Conservation (phyloP, 2,888 invertebrate genomes). For the Brachyptera putata region DNA sequence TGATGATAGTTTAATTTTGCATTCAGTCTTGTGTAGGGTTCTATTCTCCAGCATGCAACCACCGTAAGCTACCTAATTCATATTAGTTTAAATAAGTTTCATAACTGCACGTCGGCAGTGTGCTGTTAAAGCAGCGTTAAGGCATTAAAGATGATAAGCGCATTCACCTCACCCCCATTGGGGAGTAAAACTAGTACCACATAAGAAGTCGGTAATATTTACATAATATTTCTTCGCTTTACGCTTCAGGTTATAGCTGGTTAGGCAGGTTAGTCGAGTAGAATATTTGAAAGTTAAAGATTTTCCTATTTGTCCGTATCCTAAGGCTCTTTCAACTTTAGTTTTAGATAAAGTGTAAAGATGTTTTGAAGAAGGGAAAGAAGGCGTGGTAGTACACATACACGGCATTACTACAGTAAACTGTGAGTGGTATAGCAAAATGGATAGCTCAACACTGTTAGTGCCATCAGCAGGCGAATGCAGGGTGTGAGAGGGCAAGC, state of each 20-base stretch:
- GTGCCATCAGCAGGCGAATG: slow-evolving; percentile 6
- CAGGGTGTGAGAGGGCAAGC: not conserved
- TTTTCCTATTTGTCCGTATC: not conserved
- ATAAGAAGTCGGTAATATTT: slow-evolving; percentile 4
- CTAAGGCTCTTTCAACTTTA: not conserved
- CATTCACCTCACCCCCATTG: not conserved
- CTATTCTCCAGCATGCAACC: too few relatives aligned
- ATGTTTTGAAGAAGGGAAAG: not conserved
- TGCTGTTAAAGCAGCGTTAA: too few relatives aligned
- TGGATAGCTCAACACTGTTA: slow-evolving; percentile 1
- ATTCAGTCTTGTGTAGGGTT: too few relatives aligned
- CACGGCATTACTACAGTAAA: not conserved
- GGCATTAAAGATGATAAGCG: not conserved
- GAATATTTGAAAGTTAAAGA: slow-evolving; percentile 6
- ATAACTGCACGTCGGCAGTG: too few relatives aligned
- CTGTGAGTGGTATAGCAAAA: not conserved
- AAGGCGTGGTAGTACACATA: not conserved
- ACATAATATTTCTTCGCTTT: slow-evolving; percentile 6
- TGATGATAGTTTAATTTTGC: too few relatives aligned
- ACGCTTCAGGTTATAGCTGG: slow-evolving; percentile 1
- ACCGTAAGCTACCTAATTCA: too few relatives aligned
- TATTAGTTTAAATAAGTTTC: too few relatives aligned
- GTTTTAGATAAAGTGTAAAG: not conserved
- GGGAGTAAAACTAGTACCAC: not conserved
- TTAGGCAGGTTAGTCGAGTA: slow-evolving; percentile 7